A percentile compares a stretch with the other conserved stretches of the same genome.
Conservation (phyloP, 2,888 invertebrate species). For the Lasioglossum morio region DNA sequence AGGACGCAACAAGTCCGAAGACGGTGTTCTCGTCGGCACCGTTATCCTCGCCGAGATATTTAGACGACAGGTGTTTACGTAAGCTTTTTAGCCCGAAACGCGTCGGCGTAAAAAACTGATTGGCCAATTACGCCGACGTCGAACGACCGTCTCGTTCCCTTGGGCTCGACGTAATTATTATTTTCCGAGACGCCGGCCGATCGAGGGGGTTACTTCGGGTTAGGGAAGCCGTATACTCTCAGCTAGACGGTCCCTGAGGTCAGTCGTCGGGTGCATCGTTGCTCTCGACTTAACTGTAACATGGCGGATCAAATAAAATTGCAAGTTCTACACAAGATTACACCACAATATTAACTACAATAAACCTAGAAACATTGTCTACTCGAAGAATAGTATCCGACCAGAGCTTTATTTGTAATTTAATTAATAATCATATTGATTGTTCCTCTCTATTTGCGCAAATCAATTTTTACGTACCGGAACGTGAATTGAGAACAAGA, state of each 20-base stretch:
- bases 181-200: background rate
- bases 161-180: background rate
- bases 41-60: conserved; percentile 43
- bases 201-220: background rate
- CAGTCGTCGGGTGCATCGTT: background rate
- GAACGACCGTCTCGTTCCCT: background rate
- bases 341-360: no score
- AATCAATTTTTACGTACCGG: no score
- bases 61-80: conserved; percentile 38
- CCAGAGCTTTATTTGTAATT: no score
- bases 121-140: conserved; percentile 21
- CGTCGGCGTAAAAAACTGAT: conserved; percentile 16
- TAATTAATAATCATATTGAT: no score
- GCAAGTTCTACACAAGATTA: no score
- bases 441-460: no score
- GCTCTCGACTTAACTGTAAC: background rate
- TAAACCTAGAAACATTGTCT: no score
- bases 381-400: no score
- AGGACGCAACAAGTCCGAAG: conserved; percentile 22
- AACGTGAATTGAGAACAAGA: no score
- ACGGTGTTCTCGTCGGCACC: conserved; percentile 23
- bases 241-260: background rate
- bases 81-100: conserved; percentile 33
- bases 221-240: background rate
- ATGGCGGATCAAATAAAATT: background rate